Evolutionary conservation across 1,140 invertebrate genomes (phyloP).

Genomic region (Alviniconcha marisindica): DNA sequence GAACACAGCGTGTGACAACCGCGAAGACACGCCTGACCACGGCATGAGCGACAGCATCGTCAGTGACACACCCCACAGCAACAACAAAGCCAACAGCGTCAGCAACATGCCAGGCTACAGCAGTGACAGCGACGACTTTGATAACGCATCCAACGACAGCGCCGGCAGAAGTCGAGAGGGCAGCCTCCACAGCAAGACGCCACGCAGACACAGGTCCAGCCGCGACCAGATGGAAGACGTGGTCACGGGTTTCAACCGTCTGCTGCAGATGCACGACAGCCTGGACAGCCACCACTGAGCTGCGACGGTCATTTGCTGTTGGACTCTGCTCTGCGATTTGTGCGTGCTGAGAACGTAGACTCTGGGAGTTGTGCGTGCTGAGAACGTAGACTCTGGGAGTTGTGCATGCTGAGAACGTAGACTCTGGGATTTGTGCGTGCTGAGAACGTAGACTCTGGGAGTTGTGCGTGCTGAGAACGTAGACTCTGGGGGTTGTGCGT

Average conservation of each 20-base stretch:
- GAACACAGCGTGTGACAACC: conserved; percentile 70
- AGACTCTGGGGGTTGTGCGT: too few relatives aligned
- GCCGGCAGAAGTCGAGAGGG: neutral
- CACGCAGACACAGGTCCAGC: neutral
- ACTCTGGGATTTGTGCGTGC: too few relatives aligned
- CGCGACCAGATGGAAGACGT: neutral
- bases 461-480: too few relatives aligned
- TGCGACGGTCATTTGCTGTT: neutral
- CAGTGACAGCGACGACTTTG: too few relatives aligned
- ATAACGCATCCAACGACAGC: neutral
- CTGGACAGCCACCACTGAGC: neutral
- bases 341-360: too few relatives aligned
- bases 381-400: too few relatives aligned
- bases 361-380: too few relatives aligned
- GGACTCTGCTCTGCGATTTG: too few relatives aligned
- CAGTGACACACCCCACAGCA: neutral
- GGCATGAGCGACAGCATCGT: neutral
- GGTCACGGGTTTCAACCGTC: neutral
- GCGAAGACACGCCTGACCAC: conserved; percentile 55
- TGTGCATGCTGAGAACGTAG: too few relatives aligned
- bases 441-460: too few relatives aligned
- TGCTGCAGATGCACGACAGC: neutral
- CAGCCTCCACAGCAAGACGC: too few relatives aligned
- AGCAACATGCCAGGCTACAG: neutral
- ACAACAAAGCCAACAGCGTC: neutral